phyloP scores from a whole-genome alignment of 2,797 vertebrate species.

The Coendou prehensilis region DNA sequence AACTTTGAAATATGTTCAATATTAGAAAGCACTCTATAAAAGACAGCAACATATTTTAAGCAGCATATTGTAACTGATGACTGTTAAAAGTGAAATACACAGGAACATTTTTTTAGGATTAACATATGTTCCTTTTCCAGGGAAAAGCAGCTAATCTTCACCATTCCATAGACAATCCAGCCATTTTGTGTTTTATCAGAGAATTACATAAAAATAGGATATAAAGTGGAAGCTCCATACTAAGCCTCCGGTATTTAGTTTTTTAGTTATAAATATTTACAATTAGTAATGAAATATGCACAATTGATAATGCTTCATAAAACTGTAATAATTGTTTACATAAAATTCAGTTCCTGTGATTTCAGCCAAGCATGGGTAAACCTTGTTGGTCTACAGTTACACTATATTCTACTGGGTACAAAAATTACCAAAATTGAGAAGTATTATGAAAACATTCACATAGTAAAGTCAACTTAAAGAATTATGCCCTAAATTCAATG shows the following conservation, averaged over 20 bases:
- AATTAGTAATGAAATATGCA: background rate
- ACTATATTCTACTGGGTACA: conserved; percentile 61
- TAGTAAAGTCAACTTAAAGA: conserved; percentile 77
- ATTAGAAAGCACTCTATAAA: conserved; percentile 62
- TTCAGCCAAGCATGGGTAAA: background rate
- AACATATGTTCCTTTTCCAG: conserved; percentile 58
- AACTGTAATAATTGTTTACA: background rate
- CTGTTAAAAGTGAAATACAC: conserved; percentile 35
- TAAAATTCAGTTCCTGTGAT: conserved; percentile 37
- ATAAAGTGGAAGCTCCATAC: background rate
- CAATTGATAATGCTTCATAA: background rate
- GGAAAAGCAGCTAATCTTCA: background rate
- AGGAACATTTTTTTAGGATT: conserved; percentile 10
- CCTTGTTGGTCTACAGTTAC: background rate
- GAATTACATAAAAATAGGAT: background rate
- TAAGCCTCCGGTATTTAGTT: background rate
- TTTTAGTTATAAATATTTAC: conserved; percentile 58
- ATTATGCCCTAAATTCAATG: conserved; percentile 75
- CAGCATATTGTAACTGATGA: conserved; percentile 15
- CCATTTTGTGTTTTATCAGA: conserved; percentile 57
- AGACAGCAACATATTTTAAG: background rate
- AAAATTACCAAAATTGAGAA: conserved; percentile 67
- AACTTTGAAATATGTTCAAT: conserved; percentile 60
- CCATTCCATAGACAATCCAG: background rate
- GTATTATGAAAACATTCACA: conserved; percentile 64